Evolutionary conservation across 2,888 invertebrate genomes (phyloP), one percentile per base, ranked within the genome.

Genomic region (Sialis lutaria): DNA sequence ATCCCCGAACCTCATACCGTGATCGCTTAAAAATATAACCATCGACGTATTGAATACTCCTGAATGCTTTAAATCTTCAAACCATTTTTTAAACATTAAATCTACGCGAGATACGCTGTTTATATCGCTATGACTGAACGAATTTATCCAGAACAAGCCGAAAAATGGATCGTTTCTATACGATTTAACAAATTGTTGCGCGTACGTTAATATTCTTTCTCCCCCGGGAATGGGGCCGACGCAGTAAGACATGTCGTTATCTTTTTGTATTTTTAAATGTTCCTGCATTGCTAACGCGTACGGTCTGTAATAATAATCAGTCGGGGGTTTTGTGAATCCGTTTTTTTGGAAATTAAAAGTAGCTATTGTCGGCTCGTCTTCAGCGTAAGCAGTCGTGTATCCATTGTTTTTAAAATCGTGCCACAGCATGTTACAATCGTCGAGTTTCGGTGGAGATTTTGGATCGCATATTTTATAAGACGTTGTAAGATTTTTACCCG

Each of bases 261-360:
- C 68, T 4, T 64, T 60, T 49, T 69, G 67, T 34, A 67, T 65
- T 12, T 61, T 63, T 3, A 75, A 59, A 51, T 71, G 65, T 49
- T 68, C 70, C 61, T 83, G 82, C 0, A 78, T 74, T 7, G 81
- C 82, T 6, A 79, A 55, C 50, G 82, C 73, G 54, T 83, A 78
- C 0, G 88, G 82, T 46, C 85, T 69, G 52, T 84, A 67, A 54
- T 89, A 91, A 57, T 86, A 87, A 58, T 91, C 87, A 0, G 84
- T 81, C 0, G 92, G 91, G 1, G 77, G 75, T 7, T 72, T 63
- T 5, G 68, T 67, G 57, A 90, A 91, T 1, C 84, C 84, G 37
- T 70, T 66, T 57, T 82, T 83, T 10, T 72, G 58, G 54, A 77
- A 84, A 57, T 82, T 83, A 58, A 85, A 87, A 0, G 86, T 86